Base-by-base conservation (phyloP, 2,113 vertebrate genomes). In the Hystrix brachyura region DNA sequence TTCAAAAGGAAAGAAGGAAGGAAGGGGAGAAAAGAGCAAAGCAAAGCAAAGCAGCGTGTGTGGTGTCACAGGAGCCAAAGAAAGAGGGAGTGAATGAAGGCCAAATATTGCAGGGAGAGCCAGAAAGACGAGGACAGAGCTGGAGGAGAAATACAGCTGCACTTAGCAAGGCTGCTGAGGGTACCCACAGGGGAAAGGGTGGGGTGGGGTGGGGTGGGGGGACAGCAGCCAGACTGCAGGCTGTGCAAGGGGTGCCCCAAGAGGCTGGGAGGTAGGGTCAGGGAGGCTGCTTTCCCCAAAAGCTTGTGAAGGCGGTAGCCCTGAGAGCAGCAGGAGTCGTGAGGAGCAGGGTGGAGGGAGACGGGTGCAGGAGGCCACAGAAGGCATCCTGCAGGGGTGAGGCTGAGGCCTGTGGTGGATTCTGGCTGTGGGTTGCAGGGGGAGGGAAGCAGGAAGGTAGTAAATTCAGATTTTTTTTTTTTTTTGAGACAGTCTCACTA, bases 171-270 rank as follows among this genome's bases (percentile, higher is more conserved):
- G 2, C 38, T 53, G 64, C 86, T 3, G 27, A n/a, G 48, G 55
- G 65, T 5, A 0, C 14, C 10, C 5, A 0, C 19, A 48, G 34
- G n/a, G 32, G 29, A 57, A 57, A 38, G 46, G 55, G 64, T 0
- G 5, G 53, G 60, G 34, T 15, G 29, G 46, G 55, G 64, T 0
- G 5, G 53, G 60, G 34, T 15, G 29, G 2, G 2, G n/a, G 38
- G 19, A 21, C 18, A 46, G 72, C 46, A 64, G 51, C 53, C 83
- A 46, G 23, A 3, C 21, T 25, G 29, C 43, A 29, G 43, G 46
- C 19, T 7, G 60, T 17, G 29, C 43, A 34, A 34, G 46, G 14
- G 8, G 60, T 17, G 11, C 23, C 43, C 43, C 43, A 46, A 60
- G 84, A 80, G 57, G 19, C 18, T 13, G 10, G 74, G 19, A 34